Evolutionary conservation across 2,888 invertebrate species (phyloP).

Genomic region (Tricholauxania praeusta): DNA sequence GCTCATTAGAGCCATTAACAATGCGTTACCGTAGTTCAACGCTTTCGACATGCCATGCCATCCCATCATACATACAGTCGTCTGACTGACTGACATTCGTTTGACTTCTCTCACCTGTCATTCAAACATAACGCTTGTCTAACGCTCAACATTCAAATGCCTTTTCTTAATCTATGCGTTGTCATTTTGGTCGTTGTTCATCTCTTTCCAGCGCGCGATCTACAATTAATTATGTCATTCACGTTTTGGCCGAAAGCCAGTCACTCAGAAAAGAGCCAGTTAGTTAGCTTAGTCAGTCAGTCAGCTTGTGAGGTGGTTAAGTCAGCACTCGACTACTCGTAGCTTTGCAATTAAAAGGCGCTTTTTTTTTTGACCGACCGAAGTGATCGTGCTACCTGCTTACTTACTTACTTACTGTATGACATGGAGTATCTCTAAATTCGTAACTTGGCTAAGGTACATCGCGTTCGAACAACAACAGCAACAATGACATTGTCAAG

Average conservation of each 20-base stretch:
- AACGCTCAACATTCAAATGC: background rate
- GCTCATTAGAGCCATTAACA: conserved; percentile 5
- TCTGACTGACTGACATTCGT: conserved; percentile 28
- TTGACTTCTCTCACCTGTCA: conserved; percentile 44
- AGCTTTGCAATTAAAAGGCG: conserved; percentile 61
- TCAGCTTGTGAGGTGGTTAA: background rate
- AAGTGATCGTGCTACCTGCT: conserved; percentile 2
- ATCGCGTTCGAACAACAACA: background rate
- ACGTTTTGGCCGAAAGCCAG: conserved; percentile 48
- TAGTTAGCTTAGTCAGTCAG: background rate
- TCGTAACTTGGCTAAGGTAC: background rate
- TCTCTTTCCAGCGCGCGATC: conserved; percentile 40
- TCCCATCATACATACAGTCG: background rate
- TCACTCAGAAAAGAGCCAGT: conserved; percentile 29
- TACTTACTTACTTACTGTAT: background rate
- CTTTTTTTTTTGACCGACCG: conserved; percentile 45
- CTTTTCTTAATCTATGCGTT: background rate
- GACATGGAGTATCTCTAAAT: background rate
- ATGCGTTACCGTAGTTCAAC: background rate
- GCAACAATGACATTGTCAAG: background rate
- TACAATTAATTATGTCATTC: conserved; percentile 64
- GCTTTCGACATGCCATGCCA: background rate
- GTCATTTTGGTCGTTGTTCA: background rate
- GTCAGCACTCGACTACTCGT: background rate
- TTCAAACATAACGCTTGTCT: conserved; percentile 12